Evolutionary conservation across 1,140 invertebrate species (phyloP).

Genomic region (Zelostemma sp.): DNA sequence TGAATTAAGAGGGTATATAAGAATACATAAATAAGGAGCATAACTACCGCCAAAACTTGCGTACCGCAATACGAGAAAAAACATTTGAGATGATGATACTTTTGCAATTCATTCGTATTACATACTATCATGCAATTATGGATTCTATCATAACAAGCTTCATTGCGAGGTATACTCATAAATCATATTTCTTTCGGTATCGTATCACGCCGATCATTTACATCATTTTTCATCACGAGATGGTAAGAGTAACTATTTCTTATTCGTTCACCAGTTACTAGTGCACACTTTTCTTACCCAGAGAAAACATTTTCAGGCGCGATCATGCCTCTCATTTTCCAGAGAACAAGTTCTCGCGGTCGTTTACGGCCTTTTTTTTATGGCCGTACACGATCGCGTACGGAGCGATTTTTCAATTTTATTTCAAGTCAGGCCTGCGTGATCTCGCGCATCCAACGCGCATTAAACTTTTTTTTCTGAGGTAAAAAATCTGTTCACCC

Average conservation of each 20-base stretch:
- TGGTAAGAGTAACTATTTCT: conserved; percentile 38
- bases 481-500: too few relatives aligned
- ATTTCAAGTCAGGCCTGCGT: too few relatives aligned
- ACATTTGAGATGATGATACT: background rate
- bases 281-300: conserved; percentile 8
- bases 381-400: too few relatives aligned
- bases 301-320: too few relatives aligned
- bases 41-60: background rate
- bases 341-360: too few relatives aligned
- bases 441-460: too few relatives aligned
- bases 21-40: background rate
- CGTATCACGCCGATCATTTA: conserved; percentile 44
- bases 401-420: too few relatives aligned
- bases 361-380: too few relatives aligned
- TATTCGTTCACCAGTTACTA: conserved; percentile 19
- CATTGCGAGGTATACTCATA: conserved; percentile 32
- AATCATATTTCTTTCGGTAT: conserved; percentile 38
- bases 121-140: background rate
- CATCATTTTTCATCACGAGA: conserved; percentile 38
- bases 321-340: too few relatives aligned
- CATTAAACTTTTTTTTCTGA: background rate
- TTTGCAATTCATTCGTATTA: background rate
- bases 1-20: background rate
- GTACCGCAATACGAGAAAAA: conserved; percentile 3
- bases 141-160: conserved; percentile 8